Evolutionary conservation across 2,888 invertebrate species (phyloP).

Genomic region (Nowickia ferox): DNA sequence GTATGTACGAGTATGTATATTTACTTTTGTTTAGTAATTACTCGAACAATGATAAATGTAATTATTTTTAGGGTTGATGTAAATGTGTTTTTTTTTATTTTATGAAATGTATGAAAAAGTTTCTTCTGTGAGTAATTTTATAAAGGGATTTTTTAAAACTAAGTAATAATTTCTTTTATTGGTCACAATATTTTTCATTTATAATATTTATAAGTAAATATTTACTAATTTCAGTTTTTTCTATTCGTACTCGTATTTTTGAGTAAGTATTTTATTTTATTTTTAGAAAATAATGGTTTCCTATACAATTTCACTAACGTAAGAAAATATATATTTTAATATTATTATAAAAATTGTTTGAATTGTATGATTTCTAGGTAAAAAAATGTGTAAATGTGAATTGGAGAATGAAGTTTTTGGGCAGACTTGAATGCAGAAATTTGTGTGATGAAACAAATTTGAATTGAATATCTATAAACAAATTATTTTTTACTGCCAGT

Average conservation of each 20-base stretch:
- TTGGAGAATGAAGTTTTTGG: conserved; percentile 10
- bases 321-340: conserved; percentile 45
- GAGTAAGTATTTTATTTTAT: conserved; percentile 6
- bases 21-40: conserved; percentile 32
- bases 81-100: conserved; percentile 20
- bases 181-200: conserved; percentile 65
- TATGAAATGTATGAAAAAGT: conserved; percentile 48
- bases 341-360: conserved; percentile 33
- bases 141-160: conserved; percentile 63
- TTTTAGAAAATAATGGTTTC: conserved; percentile 23
- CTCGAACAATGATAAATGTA: conserved; percentile 30
- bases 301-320: conserved; percentile 53
- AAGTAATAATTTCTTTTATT: conserved; percentile 56
- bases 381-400: conserved; percentile 42
- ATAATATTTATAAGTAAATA: conserved; percentile 19
- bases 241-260: conserved; percentile 2
- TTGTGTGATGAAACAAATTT: conserved; percentile 20
- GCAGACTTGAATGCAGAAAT: conserved; percentile 24
- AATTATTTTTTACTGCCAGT: neutral
- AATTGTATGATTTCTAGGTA: conserved; percentile 27
- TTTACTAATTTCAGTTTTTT: neutral
- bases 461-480: neutral
- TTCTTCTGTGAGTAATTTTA: conserved; percentile 19
- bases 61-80: conserved; percentile 34
- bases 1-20: conserved; percentile 32